A percentile compares a stretch with the other conserved stretches of the same genome.
Conservation (phyloP, 2,797 vertebrate genomes). For the Parauchenoglanis punctatus region DNA sequence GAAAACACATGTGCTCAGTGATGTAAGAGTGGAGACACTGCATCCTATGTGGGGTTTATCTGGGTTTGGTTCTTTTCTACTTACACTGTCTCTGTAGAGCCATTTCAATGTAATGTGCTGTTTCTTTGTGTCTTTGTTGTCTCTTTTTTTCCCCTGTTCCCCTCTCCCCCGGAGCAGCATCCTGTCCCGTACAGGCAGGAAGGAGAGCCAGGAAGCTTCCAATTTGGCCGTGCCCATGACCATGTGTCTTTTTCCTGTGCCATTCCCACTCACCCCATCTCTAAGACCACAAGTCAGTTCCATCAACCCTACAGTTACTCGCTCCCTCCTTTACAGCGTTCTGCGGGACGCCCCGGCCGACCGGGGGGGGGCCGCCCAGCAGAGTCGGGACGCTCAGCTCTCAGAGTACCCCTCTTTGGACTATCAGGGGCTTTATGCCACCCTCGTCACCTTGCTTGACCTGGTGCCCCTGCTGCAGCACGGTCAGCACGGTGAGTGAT, state of each 20-base stretch:
- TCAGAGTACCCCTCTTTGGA: slow-evolving; percentile 99
- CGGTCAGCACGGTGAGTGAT: slow-evolving; percentile 97
- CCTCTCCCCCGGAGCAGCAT: slow-evolving; percentile 98
- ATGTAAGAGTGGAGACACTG: slow-evolving; percentile 84
- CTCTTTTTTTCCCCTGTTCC: slow-evolving; percentile 98
- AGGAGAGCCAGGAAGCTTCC: slow-evolving; percentile 99
- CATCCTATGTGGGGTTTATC: slow-evolving; percentile 99
- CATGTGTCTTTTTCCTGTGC: slow-evolving; percentile 99
- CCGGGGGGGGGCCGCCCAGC: slow-evolving; percentile 92
- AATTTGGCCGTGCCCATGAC: slow-evolving; percentile 99
- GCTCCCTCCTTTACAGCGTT: slow-evolving; percentile 99
- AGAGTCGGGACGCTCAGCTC: slow-evolving; percentile 99
- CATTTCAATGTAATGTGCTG: slow-evolving; percentile 99
- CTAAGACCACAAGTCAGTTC: slow-evolving; percentile 99
- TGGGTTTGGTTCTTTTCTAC: slow-evolving; percentile 99
- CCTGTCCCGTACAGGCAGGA: slow-evolving; percentile 99
- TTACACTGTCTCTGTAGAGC: slow-evolving; percentile 99
- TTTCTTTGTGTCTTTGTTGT: slow-evolving; percentile 99
- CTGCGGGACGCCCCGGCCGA: slow-evolving; percentile 99
- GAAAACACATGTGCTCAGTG: slow-evolving; percentile 61
- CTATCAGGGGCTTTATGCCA: slow-evolving; percentile 99
- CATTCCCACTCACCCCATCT: slow-evolving; percentile 99
- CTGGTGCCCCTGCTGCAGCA: slow-evolving; percentile 99
- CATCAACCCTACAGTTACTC: slow-evolving; percentile 99
- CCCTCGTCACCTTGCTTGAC: slow-evolving; percentile 99